Percentiles rank a stretch among this genome's conserved stretches.
Evolutionary conservation across 2,797 vertebrate genomes (phyloP).

Genomic region (Poeciliopsis paucimaculata): DNA sequence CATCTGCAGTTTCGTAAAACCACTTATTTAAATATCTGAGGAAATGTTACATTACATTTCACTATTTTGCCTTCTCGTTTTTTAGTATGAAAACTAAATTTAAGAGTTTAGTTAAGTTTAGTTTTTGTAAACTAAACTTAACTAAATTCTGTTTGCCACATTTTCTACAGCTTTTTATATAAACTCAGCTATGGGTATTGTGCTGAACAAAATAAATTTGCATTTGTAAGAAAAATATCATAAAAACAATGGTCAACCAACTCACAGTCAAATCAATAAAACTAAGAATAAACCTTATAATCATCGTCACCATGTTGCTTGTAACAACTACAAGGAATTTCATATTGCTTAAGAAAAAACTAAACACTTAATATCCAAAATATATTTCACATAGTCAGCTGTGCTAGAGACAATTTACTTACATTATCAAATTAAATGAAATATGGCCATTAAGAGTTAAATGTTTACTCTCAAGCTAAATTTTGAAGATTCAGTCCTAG

Average conservation of each 20-base stretch:
- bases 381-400: neutral
- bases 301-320: neutral
- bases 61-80: neutral
- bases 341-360: neutral
- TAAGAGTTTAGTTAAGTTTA: too few species aligned
- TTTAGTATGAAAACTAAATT: neutral
- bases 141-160: neutral
- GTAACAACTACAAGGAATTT: neutral
- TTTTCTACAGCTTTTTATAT: neutral
- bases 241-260: neutral
- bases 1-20: neutral
- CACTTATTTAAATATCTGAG: neutral
- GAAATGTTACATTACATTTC: neutral
- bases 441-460: neutral
- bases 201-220: neutral
- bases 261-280: neutral
- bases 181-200: neutral
- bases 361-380: neutral
- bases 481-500: neutral
- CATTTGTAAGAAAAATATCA: neutral
- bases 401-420: neutral
- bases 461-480: neutral
- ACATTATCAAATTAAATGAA: neutral
- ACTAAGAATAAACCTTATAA: neutral
- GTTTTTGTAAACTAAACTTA: too few species aligned